Evolutionary conservation across 2,888 invertebrate species (phyloP), one percentile per base, ranked within the genome.

Genomic region (Drosophila paramelanica): DNA sequence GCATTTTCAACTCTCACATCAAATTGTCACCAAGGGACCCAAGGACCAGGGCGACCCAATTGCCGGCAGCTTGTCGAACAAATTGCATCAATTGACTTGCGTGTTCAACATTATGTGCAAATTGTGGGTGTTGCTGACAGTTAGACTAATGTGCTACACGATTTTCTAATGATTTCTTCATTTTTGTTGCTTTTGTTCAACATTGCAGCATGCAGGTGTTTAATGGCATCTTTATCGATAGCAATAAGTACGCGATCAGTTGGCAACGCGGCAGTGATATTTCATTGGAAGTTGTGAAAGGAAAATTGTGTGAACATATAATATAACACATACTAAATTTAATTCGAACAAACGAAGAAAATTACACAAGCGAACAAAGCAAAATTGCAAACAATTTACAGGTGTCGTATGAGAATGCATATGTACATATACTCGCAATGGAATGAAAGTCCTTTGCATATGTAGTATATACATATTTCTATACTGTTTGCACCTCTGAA

Each of bases 71-170:
- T 81, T 85, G 81, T 79, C 80, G 72, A 71, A 89, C 89, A 89
- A 89, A 90, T 90, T 89, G 89, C 86, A 83, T 81, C 90, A 89
- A 89, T 89, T 90, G 90, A 89, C 89, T 90, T 78, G 74, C 84
- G 79, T 89, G 89, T 89, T 89, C 73, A 79, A 88, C 88, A 81
- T 89, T 88, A 88, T 90, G 87, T 55, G 81, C 80, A 77, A 75
- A 70, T 73, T 74, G 73, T 80, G 79, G 77, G 67, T 80, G 83
- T 77, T 64, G 81, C 62, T 67, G 83, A 86, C 70, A 77, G 77
- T 64, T 74, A 46, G 77, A 85, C 86, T 77, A 86, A 85, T 85
- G 85, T 69, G 74, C 67, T 79, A 85, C 88, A 85, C 73, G 81
- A 81, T 73, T 85, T 85, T 81, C 85, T 85, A 85, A 85, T 85